Evolutionary conservation across 2,113 vertebrate genomes (phyloP).

Genomic region (Percina caprodes): DNA sequence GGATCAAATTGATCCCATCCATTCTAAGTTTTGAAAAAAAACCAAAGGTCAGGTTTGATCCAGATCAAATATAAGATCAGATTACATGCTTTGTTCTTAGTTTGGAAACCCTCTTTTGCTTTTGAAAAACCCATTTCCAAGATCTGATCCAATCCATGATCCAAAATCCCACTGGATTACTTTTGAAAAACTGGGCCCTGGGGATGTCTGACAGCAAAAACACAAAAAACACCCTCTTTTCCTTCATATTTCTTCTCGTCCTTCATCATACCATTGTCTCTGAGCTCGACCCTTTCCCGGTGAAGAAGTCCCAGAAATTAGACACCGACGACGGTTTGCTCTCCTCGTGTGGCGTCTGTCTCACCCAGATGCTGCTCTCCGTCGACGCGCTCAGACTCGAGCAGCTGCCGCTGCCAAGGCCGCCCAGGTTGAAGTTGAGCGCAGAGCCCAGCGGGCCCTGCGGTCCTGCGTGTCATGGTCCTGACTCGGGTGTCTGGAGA

Average conservation of each 20-base stretch:
- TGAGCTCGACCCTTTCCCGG: slow-evolving; percentile 81
- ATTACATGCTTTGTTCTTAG: too few species aligned
- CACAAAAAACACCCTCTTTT: background rate
- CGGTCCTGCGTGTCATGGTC: slow-evolving; percentile 53
- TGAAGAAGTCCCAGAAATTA: slow-evolving; percentile 88
- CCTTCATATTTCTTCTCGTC: background rate
- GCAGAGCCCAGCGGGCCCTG: slow-evolving; percentile 13
- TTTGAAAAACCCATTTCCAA: too few species aligned
- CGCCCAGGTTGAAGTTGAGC: slow-evolving; percentile 48
- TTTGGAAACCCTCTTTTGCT: too few species aligned
- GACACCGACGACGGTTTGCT: slow-evolving; percentile 48
- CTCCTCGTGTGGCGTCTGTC: slow-evolving; percentile 72
- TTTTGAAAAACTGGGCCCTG: too few species aligned
- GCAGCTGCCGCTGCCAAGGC: slow-evolving; percentile 36
- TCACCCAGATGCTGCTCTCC: slow-evolving; percentile 70
- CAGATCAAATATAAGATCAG: too few species aligned
- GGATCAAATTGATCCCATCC: too few species aligned
- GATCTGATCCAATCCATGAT: too few species aligned
- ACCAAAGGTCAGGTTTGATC: too few species aligned
- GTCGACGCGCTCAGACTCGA: slow-evolving; percentile 68
- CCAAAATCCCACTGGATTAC: too few species aligned
- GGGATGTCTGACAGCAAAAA: background rate
- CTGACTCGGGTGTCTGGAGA: slow-evolving; percentile 28
- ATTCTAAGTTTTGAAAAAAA: too few species aligned
- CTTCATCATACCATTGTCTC: slow-evolving; percentile 84